Evolutionary conservation across 2,113 vertebrate species (phyloP), one percentile per base, ranked within the genome.

Genomic region (Hemiprocne comata): DNA sequence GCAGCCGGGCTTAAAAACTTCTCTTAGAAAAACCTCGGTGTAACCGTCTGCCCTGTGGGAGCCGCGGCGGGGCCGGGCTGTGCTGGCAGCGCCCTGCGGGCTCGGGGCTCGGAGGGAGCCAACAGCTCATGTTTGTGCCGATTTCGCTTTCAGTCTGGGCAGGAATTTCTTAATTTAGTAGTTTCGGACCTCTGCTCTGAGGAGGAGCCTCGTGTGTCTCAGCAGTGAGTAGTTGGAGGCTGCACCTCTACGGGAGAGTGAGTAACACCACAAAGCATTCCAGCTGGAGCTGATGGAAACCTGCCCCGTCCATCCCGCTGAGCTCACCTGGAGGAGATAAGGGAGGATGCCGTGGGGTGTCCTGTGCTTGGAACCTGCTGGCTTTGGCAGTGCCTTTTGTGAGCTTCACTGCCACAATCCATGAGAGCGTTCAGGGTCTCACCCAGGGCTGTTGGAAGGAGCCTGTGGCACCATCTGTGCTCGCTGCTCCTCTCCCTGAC

Each of bases 391-490:
- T 7, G 50, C 40, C 65, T 28, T 24, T 6, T 7, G 70, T 44
- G 46, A 78, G 31, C 60, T 57, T 29, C 2, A 0, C 54, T n/a
- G 60, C 50, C 18, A 2, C 34, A 2, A 0, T 4, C 12, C 1
- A 1, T 6, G 87, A 21, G 48, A 11, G 18, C 8, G 5, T 13
- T 17, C 3, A 28, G 33, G 38, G 28, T 26, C 36, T 34, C 24
- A 0, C 2, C 40, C 13, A 14, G 0, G 0, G 21, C 13, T n/a
- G 48, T 42, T 3, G 17, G 14, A 18, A 6, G 14, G 4, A 26
- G 9, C 34, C 48, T 1, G 0, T 20, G 50, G 36, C 10, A 4
- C 1, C 0, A 40, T 18, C 53, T 29, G 11, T 29, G 48, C 7
- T 8, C 1, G 1, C 55, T 25, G 67, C 55, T 34, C 12, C 17